Evolutionary conservation across 2,888 invertebrate genomes (phyloP).

Genomic region (Byasa hedistus): DNA sequence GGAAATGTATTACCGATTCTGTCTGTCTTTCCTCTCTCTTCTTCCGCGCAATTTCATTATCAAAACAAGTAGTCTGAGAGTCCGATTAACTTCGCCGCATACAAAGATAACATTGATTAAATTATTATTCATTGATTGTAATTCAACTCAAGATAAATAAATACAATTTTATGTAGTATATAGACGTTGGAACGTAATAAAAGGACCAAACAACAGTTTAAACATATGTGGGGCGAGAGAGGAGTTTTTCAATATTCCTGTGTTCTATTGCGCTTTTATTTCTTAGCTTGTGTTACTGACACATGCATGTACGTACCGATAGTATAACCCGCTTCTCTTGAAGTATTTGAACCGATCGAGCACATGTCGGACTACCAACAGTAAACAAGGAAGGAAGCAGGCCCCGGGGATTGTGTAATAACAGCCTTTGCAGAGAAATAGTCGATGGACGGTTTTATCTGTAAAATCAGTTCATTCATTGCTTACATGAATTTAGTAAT

Average conservation of each 20-base stretch:
- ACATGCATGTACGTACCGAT: not conserved
- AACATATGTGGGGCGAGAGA: not conserved
- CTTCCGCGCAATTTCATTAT: no score
- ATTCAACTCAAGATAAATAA: no score
- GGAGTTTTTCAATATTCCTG: not conserved
- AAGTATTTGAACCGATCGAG: slow-evolving; percentile 1
- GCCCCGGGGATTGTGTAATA: not conserved
- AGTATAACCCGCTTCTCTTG: not conserved
- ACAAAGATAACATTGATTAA: no score
- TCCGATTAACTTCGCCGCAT: no score
- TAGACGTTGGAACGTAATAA: no score
- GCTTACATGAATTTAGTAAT: not conserved
- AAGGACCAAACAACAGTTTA: no score
- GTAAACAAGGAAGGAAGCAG: not conserved
- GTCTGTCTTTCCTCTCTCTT: no score
- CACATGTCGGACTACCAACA: not conserved
- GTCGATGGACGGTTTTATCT: not conserved
- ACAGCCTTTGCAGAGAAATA: not conserved
- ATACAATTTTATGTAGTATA: no score
- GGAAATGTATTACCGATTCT: no score
- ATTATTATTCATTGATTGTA: no score
- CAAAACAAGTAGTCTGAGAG: no score
- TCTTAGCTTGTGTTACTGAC: not conserved
- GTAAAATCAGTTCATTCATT: not conserved
- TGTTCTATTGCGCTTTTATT: not conserved